Evolutionary conservation across 2,113 vertebrate genomes (phyloP).

Genomic region (Perca flavescens): DNA sequence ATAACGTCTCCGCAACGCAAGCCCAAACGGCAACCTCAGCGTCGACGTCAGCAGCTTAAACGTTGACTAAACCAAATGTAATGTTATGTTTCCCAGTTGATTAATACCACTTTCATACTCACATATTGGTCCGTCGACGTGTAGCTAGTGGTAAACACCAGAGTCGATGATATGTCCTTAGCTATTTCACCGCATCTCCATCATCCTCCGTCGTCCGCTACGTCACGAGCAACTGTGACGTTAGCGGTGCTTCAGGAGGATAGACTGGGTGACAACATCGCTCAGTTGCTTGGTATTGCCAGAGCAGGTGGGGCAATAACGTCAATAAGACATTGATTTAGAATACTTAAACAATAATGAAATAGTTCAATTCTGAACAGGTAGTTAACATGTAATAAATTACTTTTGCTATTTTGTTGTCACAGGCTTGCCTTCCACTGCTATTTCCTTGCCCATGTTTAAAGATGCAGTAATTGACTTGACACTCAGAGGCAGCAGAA

Average conservation of each 20-base stretch:
- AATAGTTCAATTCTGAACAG: background rate
- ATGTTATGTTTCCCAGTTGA: background rate
- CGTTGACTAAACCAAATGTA: background rate
- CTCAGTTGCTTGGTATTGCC: background rate
- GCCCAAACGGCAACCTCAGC: constrained; percentile 17
- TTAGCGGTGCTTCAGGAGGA: background rate
- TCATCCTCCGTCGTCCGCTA: constrained; percentile 26
- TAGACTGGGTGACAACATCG: background rate
- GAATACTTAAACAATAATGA: background rate
- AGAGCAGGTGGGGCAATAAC: background rate
- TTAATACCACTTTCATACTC: constrained; percentile 14
- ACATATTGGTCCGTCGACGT: constrained; percentile 28
- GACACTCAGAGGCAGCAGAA: background rate
- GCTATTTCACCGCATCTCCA: constrained; percentile 44
- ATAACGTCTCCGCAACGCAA: constrained; percentile 3
- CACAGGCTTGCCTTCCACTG: background rate
- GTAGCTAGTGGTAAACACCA: background rate
- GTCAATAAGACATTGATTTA: background rate
- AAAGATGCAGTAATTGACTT: background rate
- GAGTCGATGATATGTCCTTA: background rate
- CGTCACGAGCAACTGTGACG: background rate
- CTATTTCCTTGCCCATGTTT: background rate
- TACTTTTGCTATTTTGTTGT: background rate
- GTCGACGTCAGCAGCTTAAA: constrained; percentile 33
- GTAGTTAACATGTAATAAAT: background rate